Percentiles rank a stretch among this genome's conserved stretches.
These are phyloP conservation scores for Xenopus tropicalis DNA, from an alignment of 2,113 vertebrate genomes.

Conservation along the genomic window UCB_Xtro_10.0 CM004452.2:35723501-35724000, in stretches of 20 bases:
- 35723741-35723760: conserved; percentile 80
- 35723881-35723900: conserved; percentile 94
- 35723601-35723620: conserved; percentile 74
- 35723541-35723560: conserved; percentile 56
- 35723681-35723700: conserved; percentile 68
- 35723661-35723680: conserved; percentile 58
- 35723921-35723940: conserved; percentile 98
- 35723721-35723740: conserved; percentile 87
- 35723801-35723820: conserved; percentile 87
- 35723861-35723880: conserved; percentile 97
- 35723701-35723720: conserved; percentile 77
- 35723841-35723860: conserved; percentile 77
- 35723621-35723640: conserved; percentile 76
- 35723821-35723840: conserved; percentile 88
- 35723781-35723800: conserved; percentile 65
- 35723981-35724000: conserved; percentile 94
- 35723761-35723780: conserved; percentile 69
- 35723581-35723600: conserved; percentile 58
- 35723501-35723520: conserved; percentile 97
- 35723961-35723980: conserved; percentile 94
- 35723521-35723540: conserved; percentile 62
- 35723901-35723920: conserved; percentile 98
- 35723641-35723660: conserved; percentile 71
- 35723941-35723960: conserved; percentile 92
- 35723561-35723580: conserved; percentile 52